Conservation (phyloP, 2,113 vertebrate species). For the Sorex araneus region DNA sequence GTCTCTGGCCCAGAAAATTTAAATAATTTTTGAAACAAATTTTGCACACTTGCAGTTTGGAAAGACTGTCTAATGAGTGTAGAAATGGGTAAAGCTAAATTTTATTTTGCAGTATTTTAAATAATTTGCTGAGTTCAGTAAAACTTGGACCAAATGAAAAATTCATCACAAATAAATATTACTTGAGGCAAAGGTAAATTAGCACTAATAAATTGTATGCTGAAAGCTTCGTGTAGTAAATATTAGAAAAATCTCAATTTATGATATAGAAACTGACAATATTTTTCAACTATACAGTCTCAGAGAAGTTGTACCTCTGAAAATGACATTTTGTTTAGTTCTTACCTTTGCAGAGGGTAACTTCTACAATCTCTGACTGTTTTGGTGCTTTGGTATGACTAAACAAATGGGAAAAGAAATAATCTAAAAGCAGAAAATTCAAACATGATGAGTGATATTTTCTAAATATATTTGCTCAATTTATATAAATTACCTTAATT, state of each 20-base stretch:
- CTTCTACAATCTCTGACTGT: background rate
- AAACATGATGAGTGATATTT: background rate
- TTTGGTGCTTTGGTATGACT: background rate
- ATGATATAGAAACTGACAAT: background rate
- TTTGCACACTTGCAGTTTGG: background rate
- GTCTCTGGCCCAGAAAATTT: no score
- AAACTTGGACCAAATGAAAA: background rate
- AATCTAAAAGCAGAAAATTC: background rate
- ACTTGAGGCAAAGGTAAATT: constrained; percentile 28
- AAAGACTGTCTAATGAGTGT: background rate
- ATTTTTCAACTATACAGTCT: constrained; percentile 3
- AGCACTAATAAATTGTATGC: background rate
- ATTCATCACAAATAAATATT: background rate
- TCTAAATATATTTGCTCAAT: background rate
- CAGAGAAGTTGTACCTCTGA: background rate
- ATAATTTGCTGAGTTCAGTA: constrained; percentile 34
- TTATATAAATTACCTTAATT: background rate
- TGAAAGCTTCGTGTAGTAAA: background rate
- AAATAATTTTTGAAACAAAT: background rate
- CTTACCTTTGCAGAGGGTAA: background rate
- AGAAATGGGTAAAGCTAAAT: background rate
- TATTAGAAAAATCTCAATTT: constrained; percentile 30
- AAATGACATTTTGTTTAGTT: constrained; percentile 3
- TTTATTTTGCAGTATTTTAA: constrained; percentile 8
- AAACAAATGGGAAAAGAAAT: background rate